These are phyloP conservation scores for Drosophila conformis DNA, from an alignment of 2,888 invertebrate species.

Conservation along the genomic window DNA sequence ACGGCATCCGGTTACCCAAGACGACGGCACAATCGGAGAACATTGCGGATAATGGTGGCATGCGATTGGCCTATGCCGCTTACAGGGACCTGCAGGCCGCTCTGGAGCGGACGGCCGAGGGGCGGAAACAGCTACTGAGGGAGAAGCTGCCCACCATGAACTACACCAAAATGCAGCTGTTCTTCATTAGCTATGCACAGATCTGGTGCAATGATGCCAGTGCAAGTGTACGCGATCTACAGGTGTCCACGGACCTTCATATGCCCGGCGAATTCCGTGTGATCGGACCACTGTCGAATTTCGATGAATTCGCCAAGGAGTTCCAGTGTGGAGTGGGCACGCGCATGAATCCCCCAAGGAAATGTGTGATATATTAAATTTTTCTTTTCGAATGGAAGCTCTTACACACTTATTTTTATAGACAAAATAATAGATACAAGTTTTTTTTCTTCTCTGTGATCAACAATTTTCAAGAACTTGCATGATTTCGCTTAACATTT, in stretches of 20 bases:
- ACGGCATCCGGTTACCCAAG: constrained; percentile 63
- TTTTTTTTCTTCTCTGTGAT: constrained; percentile 12
- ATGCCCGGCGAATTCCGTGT: constrained; percentile 76
- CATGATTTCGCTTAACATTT: not conserved
- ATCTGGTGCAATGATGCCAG: constrained; percentile 79
- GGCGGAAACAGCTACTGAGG: constrained; percentile 30
- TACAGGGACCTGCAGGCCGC: constrained; percentile 74
- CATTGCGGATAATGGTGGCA: constrained; percentile 83
- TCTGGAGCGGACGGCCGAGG: constrained; percentile 22
- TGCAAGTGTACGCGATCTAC: constrained; percentile 43
- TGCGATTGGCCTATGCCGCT: constrained; percentile 81
- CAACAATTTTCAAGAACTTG: not conserved
- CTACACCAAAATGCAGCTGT: constrained; percentile 79
- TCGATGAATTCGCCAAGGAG: constrained; percentile 77
- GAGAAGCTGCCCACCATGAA: constrained; percentile 74
- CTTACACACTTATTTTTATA: not conserved
- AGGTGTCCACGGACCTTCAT: constrained; percentile 67
- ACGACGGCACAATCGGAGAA: constrained; percentile 78
- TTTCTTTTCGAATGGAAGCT: not conserved
- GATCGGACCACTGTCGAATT: constrained; percentile 80
- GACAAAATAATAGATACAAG: not conserved
- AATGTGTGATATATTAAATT: constrained; percentile 78
- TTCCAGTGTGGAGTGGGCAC: constrained; percentile 71
- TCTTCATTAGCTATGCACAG: constrained; percentile 82
- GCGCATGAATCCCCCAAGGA: constrained; percentile 76